Evolutionary conservation across 2,797 vertebrate species (phyloP).

Genomic region (Rostrhamus sociabilis): DNA sequence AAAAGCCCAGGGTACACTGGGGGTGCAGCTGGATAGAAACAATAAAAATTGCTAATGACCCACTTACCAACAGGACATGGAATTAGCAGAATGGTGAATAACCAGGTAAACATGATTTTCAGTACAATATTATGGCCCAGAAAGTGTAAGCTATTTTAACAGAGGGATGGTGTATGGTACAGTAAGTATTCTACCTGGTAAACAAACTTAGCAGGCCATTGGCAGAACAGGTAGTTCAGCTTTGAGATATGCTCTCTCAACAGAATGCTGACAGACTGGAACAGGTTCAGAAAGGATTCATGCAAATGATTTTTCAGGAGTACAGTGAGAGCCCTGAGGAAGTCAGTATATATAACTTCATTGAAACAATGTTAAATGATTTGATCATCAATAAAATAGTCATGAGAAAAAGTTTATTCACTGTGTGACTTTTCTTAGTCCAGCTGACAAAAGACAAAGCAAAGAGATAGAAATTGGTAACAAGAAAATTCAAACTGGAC

Average conservation of each 20-base stretch:
- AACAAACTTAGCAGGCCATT: background rate
- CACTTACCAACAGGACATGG: background rate
- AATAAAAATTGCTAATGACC: background rate
- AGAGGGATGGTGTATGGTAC: background rate
- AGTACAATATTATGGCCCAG: background rate
- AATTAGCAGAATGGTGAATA: background rate
- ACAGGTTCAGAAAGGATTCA: background rate
- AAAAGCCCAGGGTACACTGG: background rate
- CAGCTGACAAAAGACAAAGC: background rate
- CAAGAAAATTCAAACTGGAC: background rate
- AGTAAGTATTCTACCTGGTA: background rate
- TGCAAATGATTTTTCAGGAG: background rate
- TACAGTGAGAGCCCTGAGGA: background rate
- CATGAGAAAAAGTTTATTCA: background rate
- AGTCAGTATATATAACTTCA: background rate
- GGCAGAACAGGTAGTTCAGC: background rate
- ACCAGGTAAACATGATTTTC: background rate
- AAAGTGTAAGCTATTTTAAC: background rate
- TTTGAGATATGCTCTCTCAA: background rate
- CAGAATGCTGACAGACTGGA: background rate
- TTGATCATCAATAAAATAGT: background rate
- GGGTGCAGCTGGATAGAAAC: background rate
- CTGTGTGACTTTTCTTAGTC: background rate
- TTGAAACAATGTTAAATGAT: background rate
- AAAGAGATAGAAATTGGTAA: background rate